Evolutionary conservation across 92 coral and sea anemone species (phyloP).

Genomic region (Diadumene lineata): DNA sequence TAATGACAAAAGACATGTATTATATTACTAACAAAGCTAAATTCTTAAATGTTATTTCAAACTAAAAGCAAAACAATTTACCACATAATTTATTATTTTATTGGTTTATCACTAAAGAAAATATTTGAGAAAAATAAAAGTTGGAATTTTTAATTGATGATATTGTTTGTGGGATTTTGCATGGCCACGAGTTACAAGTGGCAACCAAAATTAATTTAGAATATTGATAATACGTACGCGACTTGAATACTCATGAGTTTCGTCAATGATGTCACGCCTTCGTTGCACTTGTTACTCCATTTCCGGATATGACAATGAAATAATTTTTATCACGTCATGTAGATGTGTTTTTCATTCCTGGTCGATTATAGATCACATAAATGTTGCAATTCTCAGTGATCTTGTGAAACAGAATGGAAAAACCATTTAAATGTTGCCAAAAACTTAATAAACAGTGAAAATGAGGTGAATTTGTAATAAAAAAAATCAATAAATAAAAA

Average conservation of each 20-base stretch:
- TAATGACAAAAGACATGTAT: neutral
- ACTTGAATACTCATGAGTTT: neutral
- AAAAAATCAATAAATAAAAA: too few species aligned
- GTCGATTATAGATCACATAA: neutral
- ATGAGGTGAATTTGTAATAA: neutral
- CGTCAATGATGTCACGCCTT: constrained; percentile 15
- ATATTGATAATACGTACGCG: constrained; percentile 1
- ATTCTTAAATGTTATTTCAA: neutral
- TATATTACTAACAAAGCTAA: neutral
- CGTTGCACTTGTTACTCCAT: neutral
- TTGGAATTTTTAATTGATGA: neutral
- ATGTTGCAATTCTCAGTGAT: neutral
- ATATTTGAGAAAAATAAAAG: neutral
- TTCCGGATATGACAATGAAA: constrained; percentile 2
- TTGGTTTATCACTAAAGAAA: neutral
- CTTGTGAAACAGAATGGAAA: neutral
- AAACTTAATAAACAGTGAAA: neutral
- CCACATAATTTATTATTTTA: constrained; percentile 8
- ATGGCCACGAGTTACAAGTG: neutral
- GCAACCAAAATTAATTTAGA: neutral
- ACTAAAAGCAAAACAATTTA: neutral
- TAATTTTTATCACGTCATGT: neutral
- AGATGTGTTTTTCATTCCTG: neutral
- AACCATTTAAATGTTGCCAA: neutral
- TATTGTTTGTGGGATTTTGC: neutral